phyloP scores from a whole-genome alignment of 2,888 invertebrate species.

The Drosophila infuscata region DNA sequence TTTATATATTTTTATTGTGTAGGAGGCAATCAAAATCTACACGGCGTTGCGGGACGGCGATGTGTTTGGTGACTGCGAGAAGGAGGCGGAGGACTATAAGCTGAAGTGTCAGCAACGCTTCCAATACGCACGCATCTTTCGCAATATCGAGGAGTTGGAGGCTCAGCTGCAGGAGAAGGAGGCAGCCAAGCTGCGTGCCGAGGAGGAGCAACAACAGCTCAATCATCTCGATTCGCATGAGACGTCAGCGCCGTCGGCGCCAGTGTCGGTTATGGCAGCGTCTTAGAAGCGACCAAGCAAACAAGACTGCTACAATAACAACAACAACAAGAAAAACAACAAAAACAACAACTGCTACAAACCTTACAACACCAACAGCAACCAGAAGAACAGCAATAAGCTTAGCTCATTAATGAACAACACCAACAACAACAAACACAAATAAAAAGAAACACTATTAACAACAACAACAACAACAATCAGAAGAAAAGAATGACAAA shows the following conservation, averaged over 20 bases:
- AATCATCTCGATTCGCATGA: constrained; percentile 70
- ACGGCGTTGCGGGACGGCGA: constrained; percentile 90
- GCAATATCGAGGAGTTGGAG: constrained; percentile 80
- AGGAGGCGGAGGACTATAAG: constrained; percentile 89
- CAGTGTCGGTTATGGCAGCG: constrained; percentile 46
- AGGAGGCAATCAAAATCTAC: constrained; percentile 93
- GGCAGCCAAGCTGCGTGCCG: constrained; percentile 72
- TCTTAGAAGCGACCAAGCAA: constrained; percentile 61
- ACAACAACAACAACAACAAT: constrained; percentile 13
- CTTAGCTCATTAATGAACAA: constrained; percentile 34
- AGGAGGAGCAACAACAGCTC: constrained; percentile 68
- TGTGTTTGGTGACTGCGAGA: constrained; percentile 91
- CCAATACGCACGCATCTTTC: constrained; percentile 92
- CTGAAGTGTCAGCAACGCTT: constrained; percentile 90
- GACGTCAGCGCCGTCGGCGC: constrained; percentile 33
- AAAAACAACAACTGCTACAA: constrained; percentile 41
- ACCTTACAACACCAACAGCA: constrained; percentile 20
- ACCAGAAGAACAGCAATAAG: constrained; percentile 24
- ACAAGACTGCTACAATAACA: constrained; percentile 37
- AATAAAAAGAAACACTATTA: constrained; percentile 39
- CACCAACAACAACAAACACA: constrained; percentile 25
- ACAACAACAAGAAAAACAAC: constrained; percentile 37
- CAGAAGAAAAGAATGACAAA: background rate
- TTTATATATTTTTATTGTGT: constrained; percentile 51
- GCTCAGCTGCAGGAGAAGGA: constrained; percentile 74